phyloP scores from a whole-genome alignment of 2,797 vertebrate species.

The Gambusia yucatana region DNA sequence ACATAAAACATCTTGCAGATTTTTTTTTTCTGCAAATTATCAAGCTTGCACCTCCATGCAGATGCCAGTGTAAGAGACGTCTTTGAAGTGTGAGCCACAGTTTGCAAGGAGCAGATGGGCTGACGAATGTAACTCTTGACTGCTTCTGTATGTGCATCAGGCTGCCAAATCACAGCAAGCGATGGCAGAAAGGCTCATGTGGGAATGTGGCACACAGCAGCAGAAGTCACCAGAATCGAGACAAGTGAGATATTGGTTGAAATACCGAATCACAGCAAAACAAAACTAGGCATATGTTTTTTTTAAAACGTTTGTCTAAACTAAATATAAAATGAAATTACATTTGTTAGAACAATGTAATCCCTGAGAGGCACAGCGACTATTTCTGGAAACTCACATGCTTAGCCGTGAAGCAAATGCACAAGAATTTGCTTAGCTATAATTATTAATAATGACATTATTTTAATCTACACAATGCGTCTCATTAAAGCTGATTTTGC shows the following conservation, averaged over 20 bases:
- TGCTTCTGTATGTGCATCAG: constrained; percentile 32
- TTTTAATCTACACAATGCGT: background rate
- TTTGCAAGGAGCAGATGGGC: constrained; percentile 75
- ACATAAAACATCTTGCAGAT: constrained; percentile 22
- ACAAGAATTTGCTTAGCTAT: background rate
- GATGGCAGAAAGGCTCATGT: constrained; percentile 56
- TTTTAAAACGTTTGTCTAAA: constrained; percentile 21
- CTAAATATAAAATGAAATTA: background rate
- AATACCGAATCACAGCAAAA: constrained; percentile 53
- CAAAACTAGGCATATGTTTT: constrained; percentile 46
- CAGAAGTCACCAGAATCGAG: constrained; percentile 48
- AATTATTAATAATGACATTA: background rate
- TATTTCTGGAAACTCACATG: background rate
- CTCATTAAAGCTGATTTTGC: background rate
- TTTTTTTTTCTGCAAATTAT: constrained; percentile 41
- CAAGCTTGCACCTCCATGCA: constrained; percentile 44
- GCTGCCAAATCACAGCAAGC: constrained; percentile 65
- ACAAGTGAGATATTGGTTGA: constrained; percentile 53
- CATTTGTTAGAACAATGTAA: background rate
- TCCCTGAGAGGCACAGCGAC: background rate
- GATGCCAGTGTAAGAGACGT: constrained; percentile 52
- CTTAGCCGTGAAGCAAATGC: background rate
- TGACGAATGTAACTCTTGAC: constrained; percentile 71
- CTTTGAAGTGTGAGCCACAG: constrained; percentile 74
- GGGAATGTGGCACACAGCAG: constrained; percentile 49